Evolutionary conservation across 1,140 invertebrate species (phyloP).

Genomic region (Euura lappo): DNA sequence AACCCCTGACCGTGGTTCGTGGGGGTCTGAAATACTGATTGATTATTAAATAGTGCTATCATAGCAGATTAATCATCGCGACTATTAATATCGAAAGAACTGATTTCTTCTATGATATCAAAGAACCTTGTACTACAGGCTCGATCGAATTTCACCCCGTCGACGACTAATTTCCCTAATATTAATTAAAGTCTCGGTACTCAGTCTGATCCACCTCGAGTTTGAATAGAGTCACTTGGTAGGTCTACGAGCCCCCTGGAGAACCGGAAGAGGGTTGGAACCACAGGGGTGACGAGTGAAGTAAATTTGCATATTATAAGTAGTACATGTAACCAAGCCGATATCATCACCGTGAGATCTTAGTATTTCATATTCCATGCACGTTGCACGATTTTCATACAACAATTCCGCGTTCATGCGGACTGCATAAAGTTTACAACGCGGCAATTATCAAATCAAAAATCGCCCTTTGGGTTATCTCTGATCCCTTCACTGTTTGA

Average conservation of each 20-base stretch:
- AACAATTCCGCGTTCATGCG: not conserved
- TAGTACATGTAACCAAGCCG: conserved; percentile 53
- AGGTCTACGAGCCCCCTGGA: conserved; percentile 2
- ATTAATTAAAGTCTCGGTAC: conserved; percentile 31
- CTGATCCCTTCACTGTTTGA: too few species aligned
- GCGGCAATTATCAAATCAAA: too few species aligned
- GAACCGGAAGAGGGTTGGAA: not conserved
- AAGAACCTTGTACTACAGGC: not conserved
- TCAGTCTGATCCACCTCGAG: too few species aligned
- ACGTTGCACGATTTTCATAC: not conserved
- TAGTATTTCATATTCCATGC: not conserved
- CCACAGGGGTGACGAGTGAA: conserved; percentile 20
- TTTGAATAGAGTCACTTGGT: conserved; percentile 7
- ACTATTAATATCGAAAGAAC: not conserved
- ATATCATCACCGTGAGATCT: conserved; percentile 48
- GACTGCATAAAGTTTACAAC: too few species aligned
- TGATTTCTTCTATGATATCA: not conserved
- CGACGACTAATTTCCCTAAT: conserved; percentile 29
- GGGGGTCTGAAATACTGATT: conserved; percentile 2
- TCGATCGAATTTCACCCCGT: not conserved
- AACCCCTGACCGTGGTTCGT: not conserved
- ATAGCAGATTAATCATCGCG: not conserved
- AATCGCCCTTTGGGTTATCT: too few species aligned
- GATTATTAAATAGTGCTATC: not conserved
- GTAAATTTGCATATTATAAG: conserved; percentile 61